Percentiles rank a stretch among this genome's conserved stretches.
Conservation (phyloP, 2,797 vertebrate genomes). For the Coccyzus lansbergi region DNA sequence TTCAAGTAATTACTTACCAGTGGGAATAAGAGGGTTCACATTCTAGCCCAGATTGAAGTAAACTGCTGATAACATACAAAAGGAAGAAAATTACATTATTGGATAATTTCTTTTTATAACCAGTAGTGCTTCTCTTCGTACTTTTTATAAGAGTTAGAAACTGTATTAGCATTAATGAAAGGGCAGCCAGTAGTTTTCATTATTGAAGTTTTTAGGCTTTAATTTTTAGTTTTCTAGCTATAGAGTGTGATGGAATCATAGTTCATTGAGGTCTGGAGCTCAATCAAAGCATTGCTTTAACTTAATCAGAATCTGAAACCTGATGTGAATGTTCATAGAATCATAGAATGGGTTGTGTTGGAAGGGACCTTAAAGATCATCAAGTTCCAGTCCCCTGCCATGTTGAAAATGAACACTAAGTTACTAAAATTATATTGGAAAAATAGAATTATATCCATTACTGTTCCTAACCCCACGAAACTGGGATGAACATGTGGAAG, state of each 20-base stretch:
- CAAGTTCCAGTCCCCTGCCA: no score
- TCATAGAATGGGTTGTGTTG: no score
- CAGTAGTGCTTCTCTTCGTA: background rate
- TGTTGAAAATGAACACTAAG: background rate
- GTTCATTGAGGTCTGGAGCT: background rate
- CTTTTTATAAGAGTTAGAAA: conserved; percentile 1
- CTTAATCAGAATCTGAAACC: background rate
- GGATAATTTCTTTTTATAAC: background rate
- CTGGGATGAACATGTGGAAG: background rate
- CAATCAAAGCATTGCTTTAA: background rate
- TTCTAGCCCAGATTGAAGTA: background rate
- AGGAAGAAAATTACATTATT: background rate
- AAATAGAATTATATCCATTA: background rate
- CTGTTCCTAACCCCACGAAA: background rate
- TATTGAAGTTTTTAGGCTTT: background rate
- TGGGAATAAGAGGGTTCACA: background rate
- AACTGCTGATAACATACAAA: background rate
- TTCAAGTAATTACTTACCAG: conserved; percentile 16
- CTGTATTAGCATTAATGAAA: background rate
- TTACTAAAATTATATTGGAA: background rate
- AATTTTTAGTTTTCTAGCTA: background rate
- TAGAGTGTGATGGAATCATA: background rate
- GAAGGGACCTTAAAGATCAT: no score
- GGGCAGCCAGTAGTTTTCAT: background rate
- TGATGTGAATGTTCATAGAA: background rate